Evolutionary conservation across 2,113 vertebrate species (phyloP).

Genomic region (Bujurquina vittata): DNA sequence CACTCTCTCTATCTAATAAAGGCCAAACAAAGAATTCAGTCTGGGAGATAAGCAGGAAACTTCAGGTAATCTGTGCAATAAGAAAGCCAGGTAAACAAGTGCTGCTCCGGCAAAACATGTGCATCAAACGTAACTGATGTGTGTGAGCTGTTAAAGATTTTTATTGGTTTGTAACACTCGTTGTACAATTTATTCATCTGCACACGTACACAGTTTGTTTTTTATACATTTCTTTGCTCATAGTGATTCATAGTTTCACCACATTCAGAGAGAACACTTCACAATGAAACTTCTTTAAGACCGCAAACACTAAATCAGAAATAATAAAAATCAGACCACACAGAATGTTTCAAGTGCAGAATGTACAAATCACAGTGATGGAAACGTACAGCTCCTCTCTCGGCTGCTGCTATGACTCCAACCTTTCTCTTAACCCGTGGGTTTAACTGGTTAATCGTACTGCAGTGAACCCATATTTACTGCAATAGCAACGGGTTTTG

Average conservation of each 20-base stretch:
- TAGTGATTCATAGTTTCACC: fast-evolving
- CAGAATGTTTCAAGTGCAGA: not conserved
- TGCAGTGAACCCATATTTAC: not conserved
- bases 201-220: not conserved
- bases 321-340: not conserved
- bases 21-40: slow-evolving; percentile 3
- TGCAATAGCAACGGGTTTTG: not conserved
- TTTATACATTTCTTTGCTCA: not conserved
- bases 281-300: not conserved
- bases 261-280: not conserved
- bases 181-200: not conserved
- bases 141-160: not conserved
- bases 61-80: slow-evolving; percentile 9
- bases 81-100: not conserved
- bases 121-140: not conserved
- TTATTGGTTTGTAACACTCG: not conserved
- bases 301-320: not conserved
- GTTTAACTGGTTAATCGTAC: not conserved
- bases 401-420: not conserved
- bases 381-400: no score
- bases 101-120: not conserved
- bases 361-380: not conserved
- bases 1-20: no score
- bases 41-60: slow-evolving; percentile 27
- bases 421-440: not conserved